These are phyloP conservation scores for Adelges cooleyi DNA, from an alignment of 1,140 invertebrate genomes.

Conservation along the genomic window DNA sequence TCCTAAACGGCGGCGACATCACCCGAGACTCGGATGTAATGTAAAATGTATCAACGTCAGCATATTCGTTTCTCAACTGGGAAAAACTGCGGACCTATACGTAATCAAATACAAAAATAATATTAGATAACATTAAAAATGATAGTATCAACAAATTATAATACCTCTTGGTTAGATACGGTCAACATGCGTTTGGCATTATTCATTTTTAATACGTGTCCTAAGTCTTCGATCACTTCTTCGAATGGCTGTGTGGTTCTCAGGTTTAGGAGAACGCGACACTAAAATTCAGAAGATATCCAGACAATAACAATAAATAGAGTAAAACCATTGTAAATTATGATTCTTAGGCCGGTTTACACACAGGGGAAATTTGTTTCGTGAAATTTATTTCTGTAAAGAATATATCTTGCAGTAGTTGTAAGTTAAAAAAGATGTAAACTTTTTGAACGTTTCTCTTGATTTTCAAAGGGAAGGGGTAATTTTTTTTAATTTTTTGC, in stretches of 20 bases:
- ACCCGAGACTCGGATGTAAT: conserved; percentile 53
- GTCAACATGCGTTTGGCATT: conserved; percentile 82
- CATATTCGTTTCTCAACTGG: conserved; percentile 79
- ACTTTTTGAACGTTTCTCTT: too few species aligned
- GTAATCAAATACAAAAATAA: neutral
- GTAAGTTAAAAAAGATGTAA: too few species aligned
- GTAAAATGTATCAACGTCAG: conserved; percentile 82
- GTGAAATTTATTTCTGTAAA: too few species aligned
- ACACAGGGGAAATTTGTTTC: too few species aligned
- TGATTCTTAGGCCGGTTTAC: too few species aligned
- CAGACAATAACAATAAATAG: too few species aligned
- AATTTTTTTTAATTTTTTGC: too few species aligned
- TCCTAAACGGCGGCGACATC: conserved; percentile 48
- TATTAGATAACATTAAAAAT: neutral
- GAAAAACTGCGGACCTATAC: conserved; percentile 76
- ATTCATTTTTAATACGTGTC: conserved; percentile 82
- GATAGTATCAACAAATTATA: too few species aligned
- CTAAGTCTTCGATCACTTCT: conserved; percentile 84
- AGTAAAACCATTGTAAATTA: too few species aligned
- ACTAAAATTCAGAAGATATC: too few species aligned
- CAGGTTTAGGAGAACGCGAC: conserved; percentile 79
- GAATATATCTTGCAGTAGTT: too few species aligned
- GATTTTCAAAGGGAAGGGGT: too few species aligned
- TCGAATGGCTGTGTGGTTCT: conserved; percentile 87
- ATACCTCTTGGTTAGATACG: conserved; percentile 76